phyloP scores from a whole-genome alignment of 2,797 vertebrate genomes.

The Cichlasoma orientale region DNA sequence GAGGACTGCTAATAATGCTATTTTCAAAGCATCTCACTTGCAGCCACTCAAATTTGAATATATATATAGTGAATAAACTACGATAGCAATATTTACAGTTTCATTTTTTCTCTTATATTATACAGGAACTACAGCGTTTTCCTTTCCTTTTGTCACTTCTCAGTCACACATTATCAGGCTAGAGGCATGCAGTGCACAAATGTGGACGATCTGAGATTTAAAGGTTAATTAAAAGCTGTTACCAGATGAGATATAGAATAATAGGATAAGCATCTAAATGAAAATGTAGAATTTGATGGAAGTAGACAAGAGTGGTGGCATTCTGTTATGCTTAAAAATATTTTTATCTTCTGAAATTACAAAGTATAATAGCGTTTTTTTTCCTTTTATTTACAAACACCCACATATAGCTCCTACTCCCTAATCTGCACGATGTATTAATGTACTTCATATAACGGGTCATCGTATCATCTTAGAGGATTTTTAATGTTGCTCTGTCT shows the following conservation, averaged over 20 bases:
- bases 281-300: neutral
- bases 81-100: neutral
- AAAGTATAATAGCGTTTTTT: neutral
- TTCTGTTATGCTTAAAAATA: neutral
- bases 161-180: neutral
- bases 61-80: neutral
- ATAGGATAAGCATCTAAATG: neutral
- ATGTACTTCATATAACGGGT: neutral
- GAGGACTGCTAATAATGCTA: slow-evolving; percentile 68
- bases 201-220: neutral
- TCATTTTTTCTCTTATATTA: neutral
- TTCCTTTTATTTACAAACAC: neutral
- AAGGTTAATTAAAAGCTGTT: neutral
- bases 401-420: rapidly evolving
- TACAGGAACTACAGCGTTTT: neutral
- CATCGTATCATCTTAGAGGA: neutral
- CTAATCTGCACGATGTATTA: neutral
- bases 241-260: neutral
- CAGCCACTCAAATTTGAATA: slow-evolving; percentile 26
- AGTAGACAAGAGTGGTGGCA: neutral
- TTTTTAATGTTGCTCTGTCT: slow-evolving; percentile 25
- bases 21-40: slow-evolving; percentile 54
- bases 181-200: neutral
- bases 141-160: neutral
- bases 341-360: neutral